Percentiles rank a stretch among this genome's conserved stretches.
phyloP scores from a whole-genome alignment of 2,113 vertebrate genomes.

The Mungos mungo region DNA sequence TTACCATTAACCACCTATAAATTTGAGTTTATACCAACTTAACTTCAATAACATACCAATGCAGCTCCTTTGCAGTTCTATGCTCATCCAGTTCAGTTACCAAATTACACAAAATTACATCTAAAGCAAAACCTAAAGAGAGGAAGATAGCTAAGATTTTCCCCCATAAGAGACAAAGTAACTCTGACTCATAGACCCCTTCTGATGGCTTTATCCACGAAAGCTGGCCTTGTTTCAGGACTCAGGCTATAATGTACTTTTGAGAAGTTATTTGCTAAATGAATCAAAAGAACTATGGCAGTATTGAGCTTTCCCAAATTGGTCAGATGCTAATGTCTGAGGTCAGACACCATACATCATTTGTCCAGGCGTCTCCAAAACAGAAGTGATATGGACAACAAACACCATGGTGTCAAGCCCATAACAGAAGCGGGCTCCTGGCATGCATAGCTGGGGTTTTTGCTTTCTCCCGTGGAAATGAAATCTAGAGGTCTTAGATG shows the following conservation, averaged over 20 bases:
- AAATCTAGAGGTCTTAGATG: constrained; percentile 72
- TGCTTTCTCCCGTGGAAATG: constrained; percentile 70
- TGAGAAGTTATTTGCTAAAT: neutral
- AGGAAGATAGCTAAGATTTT: neutral
- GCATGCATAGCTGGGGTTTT: constrained; percentile 69
- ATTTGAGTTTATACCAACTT: neutral
- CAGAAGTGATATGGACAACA: constrained; percentile 54
- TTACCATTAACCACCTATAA: neutral
- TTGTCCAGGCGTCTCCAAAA: neutral
- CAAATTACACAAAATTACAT: neutral
- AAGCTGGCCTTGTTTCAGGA: neutral
- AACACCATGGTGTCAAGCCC: constrained; percentile 48
- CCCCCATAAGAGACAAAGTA: neutral
- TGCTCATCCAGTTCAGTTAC: neutral
- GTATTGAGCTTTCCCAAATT: neutral
- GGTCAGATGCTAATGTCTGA: neutral
- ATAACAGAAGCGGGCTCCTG: constrained; percentile 75
- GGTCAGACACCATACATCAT: neutral
- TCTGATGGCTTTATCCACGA: neutral
- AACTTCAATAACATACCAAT: neutral
- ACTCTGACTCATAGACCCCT: neutral
- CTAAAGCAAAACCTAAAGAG: neutral
- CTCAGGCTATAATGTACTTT: neutral
- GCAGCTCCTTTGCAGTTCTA: neutral
- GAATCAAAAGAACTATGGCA: neutral